These are phyloP conservation scores for Andricus quercusramuli DNA, from an alignment of 2,888 invertebrate genomes.

Conservation along the genomic window DNA sequence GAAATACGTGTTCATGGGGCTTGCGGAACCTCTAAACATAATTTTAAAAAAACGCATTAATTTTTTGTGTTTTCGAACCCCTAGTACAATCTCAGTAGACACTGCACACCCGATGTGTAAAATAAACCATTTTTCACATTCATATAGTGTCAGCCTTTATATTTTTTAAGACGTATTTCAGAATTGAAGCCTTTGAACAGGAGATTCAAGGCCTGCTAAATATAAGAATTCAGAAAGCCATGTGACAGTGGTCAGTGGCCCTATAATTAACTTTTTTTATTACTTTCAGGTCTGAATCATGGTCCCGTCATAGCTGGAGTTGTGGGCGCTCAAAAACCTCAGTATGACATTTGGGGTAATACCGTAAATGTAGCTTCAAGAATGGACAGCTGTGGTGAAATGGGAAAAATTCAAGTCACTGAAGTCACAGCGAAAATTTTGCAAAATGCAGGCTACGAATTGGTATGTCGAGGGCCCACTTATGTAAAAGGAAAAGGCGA, in stretches of 20 bases:
- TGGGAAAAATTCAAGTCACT: conserved; percentile 92
- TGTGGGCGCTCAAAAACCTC: conserved; percentile 97
- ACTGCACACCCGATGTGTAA: too few species aligned
- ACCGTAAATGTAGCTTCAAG: conserved; percentile 98
- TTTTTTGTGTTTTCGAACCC: too few species aligned
- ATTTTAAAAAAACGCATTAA: too few species aligned
- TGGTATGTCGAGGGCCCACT: conserved; percentile 94
- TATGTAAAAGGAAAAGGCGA: conserved; percentile 97
- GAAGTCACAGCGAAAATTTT: conserved; percentile 91
- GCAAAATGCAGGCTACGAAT: conserved; percentile 90
- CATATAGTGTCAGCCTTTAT: too few species aligned
- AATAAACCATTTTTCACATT: too few species aligned
- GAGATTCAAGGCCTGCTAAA: not conserved
- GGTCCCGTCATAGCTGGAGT: conserved; percentile 98
- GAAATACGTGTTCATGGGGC: too few species aligned
- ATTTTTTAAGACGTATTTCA: too few species aligned
- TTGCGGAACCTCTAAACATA: too few species aligned
- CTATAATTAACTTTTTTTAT: not conserved
- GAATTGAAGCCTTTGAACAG: too few species aligned
- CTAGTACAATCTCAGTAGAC: too few species aligned
- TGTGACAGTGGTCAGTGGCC: not conserved
- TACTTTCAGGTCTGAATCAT: conserved; percentile 87
- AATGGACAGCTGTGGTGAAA: conserved; percentile 97
- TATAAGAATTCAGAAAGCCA: conserved; percentile 11
- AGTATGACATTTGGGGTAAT: conserved; percentile 99